phyloP scores from a whole-genome alignment of 92 coral and sea anemone genomes.

The Bergia puertoricense region DNA sequence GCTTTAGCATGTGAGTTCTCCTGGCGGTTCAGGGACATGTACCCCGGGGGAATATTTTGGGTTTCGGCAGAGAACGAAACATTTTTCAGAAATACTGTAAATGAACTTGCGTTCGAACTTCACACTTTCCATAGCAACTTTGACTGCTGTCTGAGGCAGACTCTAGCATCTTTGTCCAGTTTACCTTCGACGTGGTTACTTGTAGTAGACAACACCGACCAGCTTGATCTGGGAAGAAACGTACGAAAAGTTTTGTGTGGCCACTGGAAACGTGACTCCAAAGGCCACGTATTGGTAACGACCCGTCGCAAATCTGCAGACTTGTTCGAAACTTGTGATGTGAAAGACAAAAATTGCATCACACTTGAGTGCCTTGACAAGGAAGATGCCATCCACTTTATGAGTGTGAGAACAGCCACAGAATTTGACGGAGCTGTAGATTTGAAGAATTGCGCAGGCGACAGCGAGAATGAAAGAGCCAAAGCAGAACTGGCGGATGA shows the following conservation, averaged over 20 bases:
- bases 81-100: constrained; percentile 29
- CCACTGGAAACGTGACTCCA: constrained; percentile 33
- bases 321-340: not conserved
- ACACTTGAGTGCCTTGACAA: constrained; percentile 15
- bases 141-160: constrained; percentile 14
- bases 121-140: constrained; percentile 10
- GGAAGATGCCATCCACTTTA: constrained; percentile 21
- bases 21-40: constrained; percentile 31
- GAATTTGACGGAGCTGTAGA: not conserved
- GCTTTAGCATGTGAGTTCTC: constrained; percentile 55
- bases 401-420: constrained; percentile 13
- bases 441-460: too few species aligned
- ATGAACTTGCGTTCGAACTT: constrained; percentile 14
- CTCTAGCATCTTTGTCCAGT: not conserved
- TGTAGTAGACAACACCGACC: constrained; percentile 46
- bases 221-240: constrained; percentile 10
- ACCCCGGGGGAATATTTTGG: constrained; percentile 57
- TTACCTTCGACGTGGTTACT: constrained; percentile 21
- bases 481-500: constrained; percentile 27
- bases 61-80: constrained; percentile 58
- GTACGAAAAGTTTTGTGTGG: constrained; percentile 34
- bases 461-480: not conserved
- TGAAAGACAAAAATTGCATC: constrained; percentile 1
- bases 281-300: constrained; percentile 33
- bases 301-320: constrained; percentile 35